phyloP scores from a whole-genome alignment of 2,113 vertebrate species.

The Probosciger aterrimus region DNA sequence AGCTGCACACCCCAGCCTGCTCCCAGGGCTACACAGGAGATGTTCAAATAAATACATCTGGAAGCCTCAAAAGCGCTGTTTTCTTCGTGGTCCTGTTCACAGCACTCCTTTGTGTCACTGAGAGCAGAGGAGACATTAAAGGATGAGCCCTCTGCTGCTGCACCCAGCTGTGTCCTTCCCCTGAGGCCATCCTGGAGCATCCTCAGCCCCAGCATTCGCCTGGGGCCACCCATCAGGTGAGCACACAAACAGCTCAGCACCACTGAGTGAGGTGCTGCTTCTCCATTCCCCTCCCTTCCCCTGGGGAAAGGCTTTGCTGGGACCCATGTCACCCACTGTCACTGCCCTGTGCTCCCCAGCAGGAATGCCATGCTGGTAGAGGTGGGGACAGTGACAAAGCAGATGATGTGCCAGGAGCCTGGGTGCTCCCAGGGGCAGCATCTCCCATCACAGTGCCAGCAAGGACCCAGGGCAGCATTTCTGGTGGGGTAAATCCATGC shows the following conservation, averaged over 20 bases:
- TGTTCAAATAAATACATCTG: accelerated
- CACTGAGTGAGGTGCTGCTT: not conserved
- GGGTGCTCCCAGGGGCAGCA: not conserved
- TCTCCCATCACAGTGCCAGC: accelerated
- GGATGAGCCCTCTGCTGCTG: not conserved
- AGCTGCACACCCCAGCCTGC: not conserved
- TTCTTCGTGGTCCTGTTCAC: not conserved
- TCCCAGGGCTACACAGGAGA: not conserved
- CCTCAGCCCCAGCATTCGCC: not conserved
- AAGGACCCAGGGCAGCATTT: not conserved
- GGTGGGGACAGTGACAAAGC: not conserved
- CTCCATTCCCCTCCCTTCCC: not conserved
- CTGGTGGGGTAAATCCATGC: accelerated
- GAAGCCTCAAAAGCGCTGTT: not conserved
- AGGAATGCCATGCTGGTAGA: not conserved
- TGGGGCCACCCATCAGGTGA: accelerated
- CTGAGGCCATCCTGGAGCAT: not conserved
- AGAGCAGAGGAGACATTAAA: accelerated
- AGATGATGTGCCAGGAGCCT: not conserved
- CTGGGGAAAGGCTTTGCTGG: not conserved
- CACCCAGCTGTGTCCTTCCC: not conserved
- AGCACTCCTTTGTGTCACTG: not conserved
- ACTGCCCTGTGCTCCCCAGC: not conserved
- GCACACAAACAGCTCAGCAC: not conserved
- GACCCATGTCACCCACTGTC: accelerated